Base-by-base conservation (phyloP, 2,797 vertebrate genomes). In the Erithacus rubecula region DNA sequence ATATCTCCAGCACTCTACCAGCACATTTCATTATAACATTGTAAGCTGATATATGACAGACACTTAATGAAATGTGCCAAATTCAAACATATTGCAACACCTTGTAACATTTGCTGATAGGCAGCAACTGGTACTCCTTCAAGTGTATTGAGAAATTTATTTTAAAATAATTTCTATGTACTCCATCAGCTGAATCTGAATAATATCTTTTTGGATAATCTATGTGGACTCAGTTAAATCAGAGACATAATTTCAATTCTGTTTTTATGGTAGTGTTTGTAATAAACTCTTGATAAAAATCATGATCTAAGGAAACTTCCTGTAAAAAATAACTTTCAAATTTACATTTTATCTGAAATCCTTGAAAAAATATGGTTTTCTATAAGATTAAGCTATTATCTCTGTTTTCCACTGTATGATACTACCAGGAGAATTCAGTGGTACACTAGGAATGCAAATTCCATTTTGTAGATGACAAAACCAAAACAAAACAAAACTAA, bases 401-500 rank as follows among this genome's bases (percentile, higher is more conserved):
- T 69, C 20, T 69, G 7, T 18, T 4, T 39, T 90, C 12, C 27
- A 53, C 7, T 17, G 43, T 17, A 81, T n/a, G 6, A 12, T 46
- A 20, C 12, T 22, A 49, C 16, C 6, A 47, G 15, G 7, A 62
- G 4, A 83, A 68, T 0, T 30, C 6, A 72, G 4, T n/a, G 1
- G 9, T 39, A 36, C 3, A 30, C 26, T 69, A 58, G 30, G 18
- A 82, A 71, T 43, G 24, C 2, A 43, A 51, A 11, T 13, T 76
- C 19, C 3, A 36, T 44, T 87, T 69, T 41, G 8, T 29, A 67
- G 19, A 63, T 23, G 7, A 30, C 5, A 56, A 63, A 90, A 29
- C 0, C 1, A 36, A 46, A 29, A 19, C 5, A 43, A 49, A 55
- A 9, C 14, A 6, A 2, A 18, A n/a, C 51, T 6, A 30, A 20